These are phyloP conservation scores for Onychomys torridus DNA, from an alignment of 2,797 vertebrate genomes.

Conservation along the genomic window DNA sequence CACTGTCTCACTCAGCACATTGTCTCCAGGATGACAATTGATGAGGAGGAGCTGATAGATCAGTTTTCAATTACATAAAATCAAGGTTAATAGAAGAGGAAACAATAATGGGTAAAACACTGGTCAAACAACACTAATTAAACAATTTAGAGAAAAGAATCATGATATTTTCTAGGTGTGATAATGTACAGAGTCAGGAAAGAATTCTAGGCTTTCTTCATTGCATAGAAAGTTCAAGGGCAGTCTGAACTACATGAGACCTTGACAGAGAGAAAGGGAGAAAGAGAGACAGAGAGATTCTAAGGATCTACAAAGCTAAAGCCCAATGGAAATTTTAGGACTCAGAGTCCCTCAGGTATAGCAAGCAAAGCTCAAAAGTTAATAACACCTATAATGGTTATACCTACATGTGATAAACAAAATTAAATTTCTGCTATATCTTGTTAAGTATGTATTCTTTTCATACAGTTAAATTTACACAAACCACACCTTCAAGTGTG, in stretches of 20 bases:
- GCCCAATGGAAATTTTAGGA: not conserved
- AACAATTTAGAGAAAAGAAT: not conserved
- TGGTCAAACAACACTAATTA: not conserved
- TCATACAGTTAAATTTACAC: not conserved
- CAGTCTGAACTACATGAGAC: not conserved
- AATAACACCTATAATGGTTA: not conserved
- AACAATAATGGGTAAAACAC: not conserved
- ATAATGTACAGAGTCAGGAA: not conserved
- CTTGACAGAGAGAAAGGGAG: too few species aligned
- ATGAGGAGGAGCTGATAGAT: not conserved
- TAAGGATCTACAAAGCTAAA: not conserved
- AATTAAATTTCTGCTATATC: not conserved
- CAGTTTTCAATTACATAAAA: not conserved
- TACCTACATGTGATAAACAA: not conserved
- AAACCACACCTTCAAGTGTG: rapidly evolving
- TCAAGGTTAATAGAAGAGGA: not conserved
- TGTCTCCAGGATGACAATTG: not conserved
- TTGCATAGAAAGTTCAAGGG: not conserved
- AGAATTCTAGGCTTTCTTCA: not conserved
- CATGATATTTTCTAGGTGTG: not conserved
- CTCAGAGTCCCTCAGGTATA: not conserved
- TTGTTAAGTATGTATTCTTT: not conserved
- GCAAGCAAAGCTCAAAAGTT: not conserved
- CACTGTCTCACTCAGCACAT: not conserved
- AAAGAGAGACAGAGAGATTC: not conserved